Evolutionary conservation across 2,113 vertebrate genomes (phyloP).

Genomic region (Pampusana beccarii): DNA sequence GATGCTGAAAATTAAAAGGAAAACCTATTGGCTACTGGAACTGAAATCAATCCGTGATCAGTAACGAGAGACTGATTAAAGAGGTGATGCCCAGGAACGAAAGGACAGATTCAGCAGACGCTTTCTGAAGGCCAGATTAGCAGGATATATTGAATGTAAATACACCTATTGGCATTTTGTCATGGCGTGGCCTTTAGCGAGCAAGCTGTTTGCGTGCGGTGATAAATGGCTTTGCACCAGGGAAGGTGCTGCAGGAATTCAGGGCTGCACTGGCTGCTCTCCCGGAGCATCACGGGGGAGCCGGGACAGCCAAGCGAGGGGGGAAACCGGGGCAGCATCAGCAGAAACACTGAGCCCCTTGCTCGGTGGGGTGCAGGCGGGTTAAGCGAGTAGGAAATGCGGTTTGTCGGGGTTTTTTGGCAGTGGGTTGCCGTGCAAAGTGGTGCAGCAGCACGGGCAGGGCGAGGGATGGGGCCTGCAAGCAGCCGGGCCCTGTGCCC

Average conservation of each 20-base stretch:
- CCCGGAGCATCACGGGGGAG: not conserved
- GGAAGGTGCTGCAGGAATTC: not conserved
- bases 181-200: slow-evolving; percentile 58
- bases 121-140: slow-evolving; percentile 17
- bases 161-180: slow-evolving; percentile 58
- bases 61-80: slow-evolving; percentile 49
- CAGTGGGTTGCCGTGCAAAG: not conserved
- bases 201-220: not conserved
- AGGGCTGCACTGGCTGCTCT: not conserved
- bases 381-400: accelerated
- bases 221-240: slow-evolving; percentile 59
- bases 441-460: accelerated
- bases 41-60: slow-evolving; percentile 28
- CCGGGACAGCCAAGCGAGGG: not conserved
- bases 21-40: slow-evolving; percentile 23
- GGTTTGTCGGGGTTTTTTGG: accelerated
- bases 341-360: not conserved
- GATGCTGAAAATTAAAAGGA: slow-evolving; percentile 70
- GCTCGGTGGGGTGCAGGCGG: not conserved
- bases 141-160: slow-evolving; percentile 25
- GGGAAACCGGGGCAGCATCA: too few relatives aligned
- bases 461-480: not conserved
- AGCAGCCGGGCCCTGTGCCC: accelerated
- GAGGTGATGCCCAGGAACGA: not conserved
- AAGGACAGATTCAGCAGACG: slow-evolving; percentile 16